Percentiles rank a stretch among this genome's conserved stretches.
phyloP scores from a whole-genome alignment of 1,140 invertebrate genomes.

The Hylaeus anthracinus region DNA sequence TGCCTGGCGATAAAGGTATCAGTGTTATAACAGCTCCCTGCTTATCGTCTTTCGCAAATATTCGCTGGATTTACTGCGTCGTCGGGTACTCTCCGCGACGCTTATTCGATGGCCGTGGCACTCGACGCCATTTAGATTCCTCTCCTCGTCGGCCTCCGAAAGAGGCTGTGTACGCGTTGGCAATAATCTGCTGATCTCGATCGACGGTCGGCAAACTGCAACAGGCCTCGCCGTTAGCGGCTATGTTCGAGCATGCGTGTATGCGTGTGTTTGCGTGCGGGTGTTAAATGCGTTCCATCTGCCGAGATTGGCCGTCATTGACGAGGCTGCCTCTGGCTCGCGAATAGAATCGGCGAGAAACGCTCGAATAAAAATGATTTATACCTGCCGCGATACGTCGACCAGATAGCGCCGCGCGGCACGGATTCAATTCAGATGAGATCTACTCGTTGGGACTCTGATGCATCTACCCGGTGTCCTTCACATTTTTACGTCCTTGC shows the following conservation, averaged over 20 bases:
- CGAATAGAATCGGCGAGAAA: conserved; percentile 44
- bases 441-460: background rate
- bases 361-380: conserved; percentile 65
- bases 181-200: conserved; percentile 45
- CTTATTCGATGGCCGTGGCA: background rate
- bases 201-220: conserved; percentile 21
- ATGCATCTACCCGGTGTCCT: conserved; percentile 42
- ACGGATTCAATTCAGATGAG: conserved; percentile 64
- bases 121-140: conserved; percentile 28
- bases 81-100: conserved; percentile 6
- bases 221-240: conserved; percentile 16
- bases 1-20: conserved; percentile 20
- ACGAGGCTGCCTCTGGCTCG: conserved; percentile 16
- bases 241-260: conserved; percentile 21
- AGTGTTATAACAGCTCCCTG: background rate
- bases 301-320: conserved; percentile 49
- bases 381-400: conserved; percentile 50
- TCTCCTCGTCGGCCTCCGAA: background rate
- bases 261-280: conserved; percentile 26
- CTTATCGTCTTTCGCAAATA: conserved; percentile 35
- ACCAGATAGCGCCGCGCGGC: conserved; percentile 43
- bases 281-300: conserved; percentile 56
- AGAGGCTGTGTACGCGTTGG: conserved; percentile 22
- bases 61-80: conserved; percentile 31
- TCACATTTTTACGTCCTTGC: background rate